phyloP scores from a whole-genome alignment of 2,797 vertebrate genomes.

The Microcaecilia unicolor region DNA sequence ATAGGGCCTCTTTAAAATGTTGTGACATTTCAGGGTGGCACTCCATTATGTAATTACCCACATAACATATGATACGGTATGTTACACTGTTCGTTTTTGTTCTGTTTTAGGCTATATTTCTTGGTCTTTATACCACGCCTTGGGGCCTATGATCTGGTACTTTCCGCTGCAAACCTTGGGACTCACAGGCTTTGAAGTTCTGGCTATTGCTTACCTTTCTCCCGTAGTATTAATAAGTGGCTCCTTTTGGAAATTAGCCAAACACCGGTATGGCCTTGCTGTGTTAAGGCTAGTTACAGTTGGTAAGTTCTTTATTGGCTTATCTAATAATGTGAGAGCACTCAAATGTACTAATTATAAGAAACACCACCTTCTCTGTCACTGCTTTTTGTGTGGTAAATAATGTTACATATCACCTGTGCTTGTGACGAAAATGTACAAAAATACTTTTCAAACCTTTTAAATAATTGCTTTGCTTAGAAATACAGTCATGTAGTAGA shows the following conservation, averaged over 20 bases:
- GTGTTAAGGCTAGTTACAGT: slow-evolving; percentile 35
- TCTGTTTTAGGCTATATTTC: slow-evolving; percentile 42
- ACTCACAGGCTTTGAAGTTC: slow-evolving; percentile 47
- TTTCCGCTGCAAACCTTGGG: slow-evolving; percentile 53
- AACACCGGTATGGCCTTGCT: slow-evolving; percentile 32
- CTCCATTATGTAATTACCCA: too few relatives aligned
- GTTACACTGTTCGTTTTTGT: too few relatives aligned
- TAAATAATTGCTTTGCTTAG: too few relatives aligned
- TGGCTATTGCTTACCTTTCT: slow-evolving; percentile 36
- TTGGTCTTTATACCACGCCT: slow-evolving; percentile 51
- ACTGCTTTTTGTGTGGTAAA: too few relatives aligned
- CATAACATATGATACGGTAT: too few relatives aligned
- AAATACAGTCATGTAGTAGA: too few relatives aligned
- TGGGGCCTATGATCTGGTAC: slow-evolving; percentile 53
- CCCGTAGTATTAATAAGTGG: slow-evolving; percentile 25
- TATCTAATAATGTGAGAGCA: not conserved
- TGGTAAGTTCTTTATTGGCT: slow-evolving; percentile 28
- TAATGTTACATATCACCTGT: too few relatives aligned
- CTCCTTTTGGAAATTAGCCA: slow-evolving; percentile 40
- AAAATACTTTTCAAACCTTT: too few relatives aligned
- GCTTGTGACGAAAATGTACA: too few relatives aligned
- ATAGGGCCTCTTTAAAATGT: too few relatives aligned
- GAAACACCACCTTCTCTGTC: too few relatives aligned
- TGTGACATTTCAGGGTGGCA: too few relatives aligned
- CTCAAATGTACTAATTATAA: accelerated